A percentile compares a stretch with the other conserved stretches of the same genome.
These are phyloP conservation scores for Apteryx mantelli DNA, from an alignment of 2,113 vertebrate species.

Conservation along the genomic window DNA sequence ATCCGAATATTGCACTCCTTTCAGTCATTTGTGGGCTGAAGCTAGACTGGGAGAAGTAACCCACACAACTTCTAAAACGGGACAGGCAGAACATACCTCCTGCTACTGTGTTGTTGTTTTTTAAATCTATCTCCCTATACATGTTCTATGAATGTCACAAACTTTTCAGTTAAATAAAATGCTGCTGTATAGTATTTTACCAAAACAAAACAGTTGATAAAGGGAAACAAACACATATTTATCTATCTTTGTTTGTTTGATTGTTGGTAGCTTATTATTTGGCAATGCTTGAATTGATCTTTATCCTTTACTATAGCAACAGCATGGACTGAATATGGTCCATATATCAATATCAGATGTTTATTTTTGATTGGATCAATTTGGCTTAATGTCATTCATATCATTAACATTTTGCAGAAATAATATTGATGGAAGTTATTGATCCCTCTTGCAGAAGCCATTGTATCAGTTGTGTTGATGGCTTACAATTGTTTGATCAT, in stretches of 20 bases:
- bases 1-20: not conserved
- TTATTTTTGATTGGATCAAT: conserved; percentile 85
- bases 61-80: not conserved
- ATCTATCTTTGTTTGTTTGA: not conserved
- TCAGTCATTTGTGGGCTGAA: not conserved
- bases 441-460: conserved; percentile 76
- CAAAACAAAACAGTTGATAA: not conserved
- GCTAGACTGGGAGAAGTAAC: not conserved
- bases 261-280: conserved; percentile 28
- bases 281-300: conserved; percentile 25
- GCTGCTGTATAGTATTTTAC: not conserved
- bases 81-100: not conserved
- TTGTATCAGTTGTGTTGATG: conserved; percentile 34
- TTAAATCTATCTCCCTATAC: not conserved
- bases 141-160: not conserved
- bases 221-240: not conserved
- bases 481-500: not conserved
- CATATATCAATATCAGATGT: conserved; percentile 48
- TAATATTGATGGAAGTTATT: conserved; percentile 82
- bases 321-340: conserved; percentile 13
- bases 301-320: conserved; percentile 4
- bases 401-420: conserved; percentile 83
- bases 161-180: not conserved
- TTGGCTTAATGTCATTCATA: conserved; percentile 83
- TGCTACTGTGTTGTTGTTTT: not conserved